Evolutionary conservation across 2,113 vertebrate species (phyloP).

Genomic region (Nothocercus nigrocapillus): DNA sequence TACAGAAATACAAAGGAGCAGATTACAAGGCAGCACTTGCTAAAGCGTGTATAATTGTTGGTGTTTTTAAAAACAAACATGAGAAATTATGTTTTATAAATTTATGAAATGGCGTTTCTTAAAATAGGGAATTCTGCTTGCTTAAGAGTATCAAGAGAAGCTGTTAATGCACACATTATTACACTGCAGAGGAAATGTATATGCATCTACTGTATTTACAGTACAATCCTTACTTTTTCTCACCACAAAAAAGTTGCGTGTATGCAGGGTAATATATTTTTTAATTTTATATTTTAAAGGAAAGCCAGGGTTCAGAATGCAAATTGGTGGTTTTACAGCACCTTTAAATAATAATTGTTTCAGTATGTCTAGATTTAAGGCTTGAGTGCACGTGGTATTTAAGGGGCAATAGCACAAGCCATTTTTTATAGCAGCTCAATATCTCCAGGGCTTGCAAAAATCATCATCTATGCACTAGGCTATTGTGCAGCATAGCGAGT

Average conservation of each 20-base stretch:
- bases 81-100: background rate
- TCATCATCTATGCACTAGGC: background rate
- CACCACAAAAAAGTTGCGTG: background rate
- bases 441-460: constrained; percentile 41
- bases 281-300: constrained; percentile 38
- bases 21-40: background rate
- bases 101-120: background rate
- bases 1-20: background rate
- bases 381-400: background rate
- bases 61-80: background rate
- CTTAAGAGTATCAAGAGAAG: background rate
- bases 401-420: background rate
- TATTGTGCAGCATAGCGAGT: constrained; percentile 17
- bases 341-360: background rate
- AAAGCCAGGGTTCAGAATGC: constrained; percentile 3
- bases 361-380: background rate
- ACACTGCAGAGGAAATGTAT: background rate
- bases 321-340: constrained; percentile 38
- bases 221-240: background rate
- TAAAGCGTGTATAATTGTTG: background rate
- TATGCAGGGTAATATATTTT: background rate
- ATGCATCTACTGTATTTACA: background rate
- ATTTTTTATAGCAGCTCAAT: background rate
- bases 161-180: background rate
- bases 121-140: background rate